Percentiles rank a stretch among this genome's conserved stretches.
Evolutionary conservation across 2,888 invertebrate species (phyloP).

Genomic region (Eumerus sabulonum): DNA sequence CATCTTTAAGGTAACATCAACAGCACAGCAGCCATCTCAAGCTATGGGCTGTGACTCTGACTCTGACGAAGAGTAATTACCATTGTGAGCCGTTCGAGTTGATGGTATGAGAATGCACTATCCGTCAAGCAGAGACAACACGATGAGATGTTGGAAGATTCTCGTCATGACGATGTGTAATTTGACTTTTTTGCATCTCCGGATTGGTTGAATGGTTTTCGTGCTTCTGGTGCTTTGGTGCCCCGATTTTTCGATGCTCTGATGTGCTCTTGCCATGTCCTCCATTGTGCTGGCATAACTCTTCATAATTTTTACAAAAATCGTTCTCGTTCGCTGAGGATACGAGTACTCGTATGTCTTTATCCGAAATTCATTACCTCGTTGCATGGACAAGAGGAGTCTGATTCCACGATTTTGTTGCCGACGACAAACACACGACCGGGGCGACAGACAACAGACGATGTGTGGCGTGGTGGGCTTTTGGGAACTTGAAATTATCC

Average conservation of each 20-base stretch:
- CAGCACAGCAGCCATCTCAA: conserved; percentile 30
- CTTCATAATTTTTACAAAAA: conserved; percentile 63
- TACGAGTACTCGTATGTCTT: conserved; percentile 29
- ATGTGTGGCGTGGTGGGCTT: conserved; percentile 50
- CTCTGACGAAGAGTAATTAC: conserved; percentile 66
- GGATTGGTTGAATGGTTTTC: conserved; percentile 52
- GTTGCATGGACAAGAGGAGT: conserved; percentile 37
- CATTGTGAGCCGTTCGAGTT: conserved; percentile 48
- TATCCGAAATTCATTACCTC: conserved; percentile 66
- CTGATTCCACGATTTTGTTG: conserved; percentile 48
- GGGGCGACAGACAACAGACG: conserved; percentile 15
- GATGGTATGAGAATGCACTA: conserved; percentile 54
- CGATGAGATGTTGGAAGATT: conserved; percentile 34
- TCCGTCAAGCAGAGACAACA: conserved; percentile 8
- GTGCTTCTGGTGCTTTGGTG: neutral
- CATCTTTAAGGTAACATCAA: conserved; percentile 64
- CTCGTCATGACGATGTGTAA: conserved; percentile 60
- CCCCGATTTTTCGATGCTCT: conserved; percentile 4
- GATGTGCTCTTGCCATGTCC: conserved; percentile 52
- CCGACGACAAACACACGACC: neutral
- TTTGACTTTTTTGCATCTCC: conserved; percentile 65
- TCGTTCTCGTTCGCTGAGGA: conserved; percentile 8
- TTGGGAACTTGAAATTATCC: conserved; percentile 65
- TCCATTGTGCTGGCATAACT: conserved; percentile 63
- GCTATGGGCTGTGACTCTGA: conserved; percentile 27